Percentiles rank a stretch among this genome's conserved stretches.
These are phyloP conservation scores for Periplaneta americana DNA, from an alignment of 1,140 invertebrate species.

Conservation along the genomic window DNA sequence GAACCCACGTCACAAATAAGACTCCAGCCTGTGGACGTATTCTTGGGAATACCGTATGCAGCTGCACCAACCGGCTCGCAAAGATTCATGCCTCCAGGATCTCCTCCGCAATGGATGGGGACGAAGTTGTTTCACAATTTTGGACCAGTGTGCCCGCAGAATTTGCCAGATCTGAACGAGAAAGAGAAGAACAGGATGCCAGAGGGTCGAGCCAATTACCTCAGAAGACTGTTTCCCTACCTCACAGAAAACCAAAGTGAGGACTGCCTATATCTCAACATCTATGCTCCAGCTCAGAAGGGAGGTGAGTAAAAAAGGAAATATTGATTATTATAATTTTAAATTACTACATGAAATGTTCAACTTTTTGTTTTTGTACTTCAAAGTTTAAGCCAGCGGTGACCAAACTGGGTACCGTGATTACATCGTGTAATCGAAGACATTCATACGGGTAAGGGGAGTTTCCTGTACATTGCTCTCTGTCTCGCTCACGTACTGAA, in stretches of 20 bases:
- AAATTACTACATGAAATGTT: too few relatives aligned
- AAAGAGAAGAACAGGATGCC: constrained; percentile 47
- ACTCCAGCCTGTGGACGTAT: constrained; percentile 39
- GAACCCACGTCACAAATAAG: constrained; percentile 30
- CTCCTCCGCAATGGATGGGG: constrained; percentile 61
- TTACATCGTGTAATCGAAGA: too few relatives aligned
- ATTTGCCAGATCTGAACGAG: constrained; percentile 52
- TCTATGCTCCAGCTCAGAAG: constrained; percentile 78
- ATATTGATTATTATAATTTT: too few relatives aligned
- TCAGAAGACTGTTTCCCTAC: constrained; percentile 61
- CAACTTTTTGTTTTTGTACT: too few relatives aligned
- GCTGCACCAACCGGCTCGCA: constrained; percentile 76
- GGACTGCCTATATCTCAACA: constrained; percentile 90
- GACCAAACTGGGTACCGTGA: too few relatives aligned
- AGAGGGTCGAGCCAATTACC: constrained; percentile 58
- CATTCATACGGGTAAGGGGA: too few relatives aligned
- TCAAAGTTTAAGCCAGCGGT: too few relatives aligned
- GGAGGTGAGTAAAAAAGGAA: constrained; percentile 19
- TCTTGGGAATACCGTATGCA: constrained; percentile 82
- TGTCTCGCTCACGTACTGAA: too few relatives aligned
- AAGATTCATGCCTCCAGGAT: constrained; percentile 81
- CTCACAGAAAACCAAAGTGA: constrained; percentile 72
- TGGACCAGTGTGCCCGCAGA: constrained; percentile 81
- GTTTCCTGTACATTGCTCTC: too few relatives aligned
- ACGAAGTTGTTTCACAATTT: constrained; percentile 65